phyloP scores from a whole-genome alignment of 1,140 invertebrate genomes.

The Lethrus apterus region DNA sequence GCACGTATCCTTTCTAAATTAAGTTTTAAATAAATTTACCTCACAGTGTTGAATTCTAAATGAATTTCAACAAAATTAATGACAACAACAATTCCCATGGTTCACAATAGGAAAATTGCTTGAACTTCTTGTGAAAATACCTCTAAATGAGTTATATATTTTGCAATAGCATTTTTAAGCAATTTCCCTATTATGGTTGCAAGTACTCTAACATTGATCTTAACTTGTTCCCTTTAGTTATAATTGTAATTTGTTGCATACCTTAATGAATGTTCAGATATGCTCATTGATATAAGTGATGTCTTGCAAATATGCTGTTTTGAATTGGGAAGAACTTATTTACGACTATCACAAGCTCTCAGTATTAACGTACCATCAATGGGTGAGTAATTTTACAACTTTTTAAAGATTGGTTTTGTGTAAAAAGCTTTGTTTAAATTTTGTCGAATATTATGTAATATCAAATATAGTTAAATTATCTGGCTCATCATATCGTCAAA shows the following conservation, averaged over 20 bases:
- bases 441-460: not conserved
- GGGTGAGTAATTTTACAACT: conserved; percentile 54
- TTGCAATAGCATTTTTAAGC: not conserved
- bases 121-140: too few relatives aligned
- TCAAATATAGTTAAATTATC: too few relatives aligned
- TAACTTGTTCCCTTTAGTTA: not conserved
- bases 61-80: too few relatives aligned
- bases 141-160: too few relatives aligned
- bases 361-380: conserved; percentile 90
- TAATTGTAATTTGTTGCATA: conserved; percentile 6
- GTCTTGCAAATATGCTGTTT: conserved; percentile 94
- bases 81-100: too few relatives aligned
- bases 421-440: not conserved
- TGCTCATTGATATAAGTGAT: conserved; percentile 97
- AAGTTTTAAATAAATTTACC: too few relatives aligned
- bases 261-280: conserved; percentile 53
- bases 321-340: conserved; percentile 87
- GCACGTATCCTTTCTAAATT: conserved; percentile 84
- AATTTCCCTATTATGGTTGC: not conserved
- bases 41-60: too few relatives aligned
- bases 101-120: too few relatives aligned
- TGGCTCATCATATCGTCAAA: too few relatives aligned
- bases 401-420: not conserved
- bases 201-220: too few relatives aligned
- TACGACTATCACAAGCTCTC: conserved; percentile 79